Evolutionary conservation across 2,113 vertebrate species (phyloP).

Genomic region (Burhinus oedicnemus): DNA sequence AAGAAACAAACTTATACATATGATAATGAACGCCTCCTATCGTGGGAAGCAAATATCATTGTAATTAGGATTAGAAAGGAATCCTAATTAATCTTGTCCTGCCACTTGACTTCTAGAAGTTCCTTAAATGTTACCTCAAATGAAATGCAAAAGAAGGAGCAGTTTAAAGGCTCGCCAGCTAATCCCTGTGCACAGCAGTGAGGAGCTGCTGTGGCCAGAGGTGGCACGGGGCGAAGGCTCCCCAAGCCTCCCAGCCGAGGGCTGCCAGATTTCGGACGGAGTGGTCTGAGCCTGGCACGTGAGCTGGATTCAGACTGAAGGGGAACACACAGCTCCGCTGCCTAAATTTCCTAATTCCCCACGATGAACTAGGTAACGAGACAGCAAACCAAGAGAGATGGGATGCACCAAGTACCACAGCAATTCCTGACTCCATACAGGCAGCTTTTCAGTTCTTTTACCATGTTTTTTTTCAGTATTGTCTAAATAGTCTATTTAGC

Average conservation of each 20-base stretch:
- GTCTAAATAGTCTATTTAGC: not conserved
- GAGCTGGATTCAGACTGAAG: not conserved
- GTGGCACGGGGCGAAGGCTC: not conserved
- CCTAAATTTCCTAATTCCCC: not conserved
- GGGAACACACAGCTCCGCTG: not conserved
- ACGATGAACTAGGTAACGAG: rapidly evolving
- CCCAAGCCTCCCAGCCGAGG: not conserved
- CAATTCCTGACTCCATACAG: not conserved
- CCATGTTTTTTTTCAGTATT: too few relatives aligned
- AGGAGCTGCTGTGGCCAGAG: not conserved
- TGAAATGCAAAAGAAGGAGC: constrained; percentile 17
- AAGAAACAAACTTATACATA: constrained; percentile 55
- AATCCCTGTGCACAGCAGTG: not conserved
- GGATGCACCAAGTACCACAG: not conserved
- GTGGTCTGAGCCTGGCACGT: not conserved
- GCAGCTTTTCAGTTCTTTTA: not conserved
- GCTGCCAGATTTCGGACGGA: not conserved
- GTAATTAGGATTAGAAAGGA: constrained; percentile 68
- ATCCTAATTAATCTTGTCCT: constrained; percentile 68
- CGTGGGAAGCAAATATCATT: constrained; percentile 58
- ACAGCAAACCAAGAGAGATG: not conserved
- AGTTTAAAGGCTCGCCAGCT: not conserved
- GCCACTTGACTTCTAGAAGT: constrained; percentile 63
- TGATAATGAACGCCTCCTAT: constrained; percentile 55
- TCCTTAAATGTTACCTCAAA: constrained; percentile 43